These are phyloP conservation scores for Heterotilapia buettikoferi DNA, from an alignment of 2,113 vertebrate genomes.

Conservation along the genomic window DNA sequence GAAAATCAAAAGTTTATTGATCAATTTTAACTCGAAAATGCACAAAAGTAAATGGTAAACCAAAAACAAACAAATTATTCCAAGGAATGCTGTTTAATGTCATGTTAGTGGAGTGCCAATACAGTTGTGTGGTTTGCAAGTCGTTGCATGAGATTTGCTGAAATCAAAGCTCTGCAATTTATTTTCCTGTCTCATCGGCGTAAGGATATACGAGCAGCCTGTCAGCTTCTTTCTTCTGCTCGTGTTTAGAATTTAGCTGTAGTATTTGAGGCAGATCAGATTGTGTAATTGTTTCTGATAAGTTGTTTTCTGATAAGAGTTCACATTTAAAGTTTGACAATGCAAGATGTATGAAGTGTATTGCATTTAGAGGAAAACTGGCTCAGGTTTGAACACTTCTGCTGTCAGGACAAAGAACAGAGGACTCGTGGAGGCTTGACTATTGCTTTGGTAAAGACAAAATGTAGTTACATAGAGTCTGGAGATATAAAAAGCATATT, in stretches of 20 bases:
- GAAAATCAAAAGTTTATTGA: constrained; percentile 10
- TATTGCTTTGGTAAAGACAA: neutral
- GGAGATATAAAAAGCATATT: neutral
- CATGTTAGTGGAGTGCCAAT: neutral
- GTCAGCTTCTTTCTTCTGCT: neutral
- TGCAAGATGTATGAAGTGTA: neutral
- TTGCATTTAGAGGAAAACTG: neutral
- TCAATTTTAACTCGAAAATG: neutral
- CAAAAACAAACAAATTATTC: neutral
- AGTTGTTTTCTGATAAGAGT: neutral
- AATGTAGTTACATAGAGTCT: neutral
- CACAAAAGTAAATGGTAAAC: neutral
- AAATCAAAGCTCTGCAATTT: neutral
- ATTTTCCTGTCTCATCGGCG: neutral
- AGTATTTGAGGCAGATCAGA: neutral
- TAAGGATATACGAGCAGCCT: neutral
- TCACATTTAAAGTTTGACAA: neutral
- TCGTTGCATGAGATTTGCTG: neutral
- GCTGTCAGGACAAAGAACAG: neutral
- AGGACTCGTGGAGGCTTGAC: neutral
- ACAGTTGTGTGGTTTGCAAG: neutral
- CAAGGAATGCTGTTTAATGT: neutral
- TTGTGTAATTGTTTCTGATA: neutral
- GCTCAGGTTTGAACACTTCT: neutral
- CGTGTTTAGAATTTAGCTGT: neutral